Evolutionary conservation across 2,113 vertebrate species (phyloP).

Genomic region (Festucalex cinctus): DNA sequence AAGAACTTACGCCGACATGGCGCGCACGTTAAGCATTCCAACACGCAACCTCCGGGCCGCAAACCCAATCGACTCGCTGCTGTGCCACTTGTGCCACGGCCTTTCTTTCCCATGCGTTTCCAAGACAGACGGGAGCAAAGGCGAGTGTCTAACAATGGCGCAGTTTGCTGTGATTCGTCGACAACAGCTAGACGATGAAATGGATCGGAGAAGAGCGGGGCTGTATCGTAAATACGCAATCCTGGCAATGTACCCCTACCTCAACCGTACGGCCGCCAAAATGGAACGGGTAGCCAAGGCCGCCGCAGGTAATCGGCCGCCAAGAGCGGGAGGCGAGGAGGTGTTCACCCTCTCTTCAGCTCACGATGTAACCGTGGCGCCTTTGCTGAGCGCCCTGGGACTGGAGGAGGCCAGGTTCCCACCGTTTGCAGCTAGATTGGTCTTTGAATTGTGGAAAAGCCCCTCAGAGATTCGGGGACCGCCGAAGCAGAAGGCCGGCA

Average conservation of each 20-base stretch:
- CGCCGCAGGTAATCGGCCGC: conserved; percentile 48
- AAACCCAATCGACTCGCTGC: conserved; percentile 90
- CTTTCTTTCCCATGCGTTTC: conserved; percentile 84
- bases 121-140: background rate
- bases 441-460: conserved; percentile 93
- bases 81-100: conserved; percentile 92
- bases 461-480: conserved; percentile 20
- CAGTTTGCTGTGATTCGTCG: conserved; percentile 89
- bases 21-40: conserved; percentile 80
- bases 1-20: conserved; percentile 84
- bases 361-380: conserved; percentile 92
- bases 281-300: conserved; percentile 79
- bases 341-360: conserved; percentile 86
- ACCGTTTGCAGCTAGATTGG: conserved; percentile 89
- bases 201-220: conserved; percentile 78
- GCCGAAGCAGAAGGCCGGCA: conserved; percentile 30
- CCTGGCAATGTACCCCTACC: conserved; percentile 86
- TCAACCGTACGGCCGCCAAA: conserved; percentile 82
- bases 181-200: conserved; percentile 90
- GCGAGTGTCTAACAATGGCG: conserved; percentile 79
- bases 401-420: conserved; percentile 86
- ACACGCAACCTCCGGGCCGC: conserved; percentile 85
- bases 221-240: conserved; percentile 86
- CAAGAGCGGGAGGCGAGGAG: conserved; percentile 70
- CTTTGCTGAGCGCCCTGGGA: conserved; percentile 90